Base-by-base conservation (phyloP, 2,113 vertebrate genomes). In the Nannospalax galili region DNA sequence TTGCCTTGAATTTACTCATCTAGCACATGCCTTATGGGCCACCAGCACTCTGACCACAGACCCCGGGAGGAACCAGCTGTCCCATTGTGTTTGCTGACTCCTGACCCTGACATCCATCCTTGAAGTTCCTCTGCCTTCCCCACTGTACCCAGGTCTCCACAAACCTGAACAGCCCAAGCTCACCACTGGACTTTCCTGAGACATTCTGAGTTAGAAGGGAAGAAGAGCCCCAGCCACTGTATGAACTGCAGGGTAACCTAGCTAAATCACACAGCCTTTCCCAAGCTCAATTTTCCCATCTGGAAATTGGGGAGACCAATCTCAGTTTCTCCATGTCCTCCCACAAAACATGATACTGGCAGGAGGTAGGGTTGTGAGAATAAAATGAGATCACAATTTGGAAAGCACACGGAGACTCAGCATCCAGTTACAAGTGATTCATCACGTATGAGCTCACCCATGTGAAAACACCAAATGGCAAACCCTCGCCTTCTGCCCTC, bases 311-410 rank as follows among this genome's bases (percentile, higher is more conserved):
- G 93, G 80, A 91, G 48, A 90, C 60, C 84, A 84, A 88, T 91
- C 60, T 62, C 65, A 60, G 67, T 80, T 90, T 95, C 93, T 91
- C 93, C 67, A 42, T 77, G 84, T 94, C 93, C 80, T 97, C 45
- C 92, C 90, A 77, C 37, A 73, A 92, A 82, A 69, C 58, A 75
- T 17, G 79, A 73, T 91, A 90, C 58, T 94, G 86, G 91, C 86
- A 87, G 80, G 89, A 79, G 69, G 0, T 4, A 84, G 56, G 30
- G 67, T 30, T 95, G 92, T 69, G 84, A 30, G 60, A 97, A 84
- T 86, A 89, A 89, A 92, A 95, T 97, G 96, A 97, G 89, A 80
- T 97, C 96, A 97, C 89, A 84, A 67, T 42, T 89, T 96, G 96
- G 95, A 97, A 91, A 90, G 70, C 80, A 73, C 79, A 84, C 3